Base-by-base conservation (phyloP, 2,888 invertebrate species). In the Ganaspis brasiliensis region DNA sequence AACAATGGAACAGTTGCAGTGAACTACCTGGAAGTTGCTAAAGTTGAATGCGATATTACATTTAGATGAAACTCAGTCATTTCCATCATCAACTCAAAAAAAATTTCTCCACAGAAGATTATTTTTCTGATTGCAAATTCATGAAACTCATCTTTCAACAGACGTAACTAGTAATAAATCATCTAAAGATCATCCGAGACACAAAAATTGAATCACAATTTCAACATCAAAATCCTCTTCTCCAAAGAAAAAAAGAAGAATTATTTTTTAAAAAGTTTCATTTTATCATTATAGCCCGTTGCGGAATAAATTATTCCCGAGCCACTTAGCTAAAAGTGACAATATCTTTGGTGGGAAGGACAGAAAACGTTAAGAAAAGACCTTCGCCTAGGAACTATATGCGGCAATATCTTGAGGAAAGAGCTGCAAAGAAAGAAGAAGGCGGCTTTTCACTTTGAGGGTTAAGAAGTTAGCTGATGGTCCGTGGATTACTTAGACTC, bases 381-480 rank as follows among this genome's bases (percentile, higher is more conserved):
- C 67, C n/a, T n/a, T n/a, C n/a, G n/a, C n/a, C n/a, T n/a, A n/a
- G n/a, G 12, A 40, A n/a, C 40, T n/a, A 14, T 67, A 40, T n/a
- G 40, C 31, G 45, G 45, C 45, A 45, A 67, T 45, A 45, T 45
- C 26, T 24, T 9, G 24, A 45, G 67, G 40, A 45, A 63, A 63
- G 40, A 21, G 45, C 19, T 21, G 14, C 37, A 63, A 37, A 19
- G 37, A 8, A 24, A 21, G 24, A 19, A n/a, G 19, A 57, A 37
- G 83, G 76, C 82, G 81, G 79, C 76, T 79, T 85, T 84, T 83
- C 82, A 81, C 85, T 87, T 87, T 83, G 83, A 85, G 85, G 82
- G 83, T 85, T 84, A 86, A 86, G 82, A 83, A 85, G 87, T 84
- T 83, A 81, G 84, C 81, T 82, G 86, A 83, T 86, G 87, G 84